Evolutionary conservation across 2,888 invertebrate species (phyloP).

Genomic region (Orthonychiurus folsomi): DNA sequence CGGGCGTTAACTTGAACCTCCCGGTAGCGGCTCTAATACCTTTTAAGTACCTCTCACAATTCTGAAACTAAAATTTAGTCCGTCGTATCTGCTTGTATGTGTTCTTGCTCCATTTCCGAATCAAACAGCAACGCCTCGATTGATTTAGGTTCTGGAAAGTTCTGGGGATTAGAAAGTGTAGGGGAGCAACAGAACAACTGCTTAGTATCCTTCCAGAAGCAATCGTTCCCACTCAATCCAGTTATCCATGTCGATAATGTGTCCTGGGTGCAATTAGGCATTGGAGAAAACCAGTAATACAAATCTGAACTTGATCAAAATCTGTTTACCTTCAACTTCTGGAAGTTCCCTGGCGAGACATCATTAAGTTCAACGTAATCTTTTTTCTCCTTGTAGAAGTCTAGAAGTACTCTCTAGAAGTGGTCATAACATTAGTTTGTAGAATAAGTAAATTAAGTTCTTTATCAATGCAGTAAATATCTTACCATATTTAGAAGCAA

Average conservation of each 20-base stretch:
- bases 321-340: slow-evolving; percentile 32
- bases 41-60: too few species aligned
- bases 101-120: too few species aligned
- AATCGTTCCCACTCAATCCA: slow-evolving; percentile 31
- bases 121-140: too few species aligned
- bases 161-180: too few species aligned
- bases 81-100: too few species aligned
- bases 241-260: slow-evolving; percentile 36
- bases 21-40: too few species aligned
- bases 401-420: slow-evolving; percentile 31
- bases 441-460: neutral
- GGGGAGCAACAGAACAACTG: slow-evolving; percentile 29
- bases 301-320: neutral
- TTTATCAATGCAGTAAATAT: neutral
- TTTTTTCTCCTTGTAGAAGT: slow-evolving; percentile 39
- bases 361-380: slow-evolving; percentile 38
- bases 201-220: slow-evolving; percentile 39
- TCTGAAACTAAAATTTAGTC: too few species aligned
- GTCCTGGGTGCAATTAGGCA: slow-evolving; percentile 22
- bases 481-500: slow-evolving; percentile 34
- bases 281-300: neutral
- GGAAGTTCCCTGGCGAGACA: slow-evolving; percentile 31
- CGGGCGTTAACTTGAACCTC: too few species aligned
- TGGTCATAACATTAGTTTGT: too few species aligned
- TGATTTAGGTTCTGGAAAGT: too few species aligned